phyloP scores from a whole-genome alignment of 2,797 vertebrate species.

The Acrocephalus scirpaceus region DNA sequence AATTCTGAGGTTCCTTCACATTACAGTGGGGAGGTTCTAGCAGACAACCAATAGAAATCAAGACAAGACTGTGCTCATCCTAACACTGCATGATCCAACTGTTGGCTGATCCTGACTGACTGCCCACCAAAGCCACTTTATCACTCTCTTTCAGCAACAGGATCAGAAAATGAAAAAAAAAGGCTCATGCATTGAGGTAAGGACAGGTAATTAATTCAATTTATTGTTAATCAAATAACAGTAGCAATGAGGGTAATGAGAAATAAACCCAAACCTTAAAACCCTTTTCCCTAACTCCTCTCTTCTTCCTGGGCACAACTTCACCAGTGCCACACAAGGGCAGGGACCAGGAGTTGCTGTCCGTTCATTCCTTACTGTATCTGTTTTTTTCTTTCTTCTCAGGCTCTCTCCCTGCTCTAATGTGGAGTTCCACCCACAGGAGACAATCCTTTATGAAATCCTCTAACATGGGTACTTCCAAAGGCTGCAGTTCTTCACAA shows the following conservation, averaged over 20 bases:
- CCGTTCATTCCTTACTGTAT: neutral
- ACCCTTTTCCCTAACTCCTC: fast-evolving
- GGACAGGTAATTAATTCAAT: neutral
- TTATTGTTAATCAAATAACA: neutral
- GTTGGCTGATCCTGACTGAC: neutral
- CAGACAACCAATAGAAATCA: fast-evolving
- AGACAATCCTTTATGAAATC: neutral
- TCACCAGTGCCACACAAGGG: fast-evolving
- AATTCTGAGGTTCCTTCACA: neutral
- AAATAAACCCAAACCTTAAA: neutral
- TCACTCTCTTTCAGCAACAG: neutral
- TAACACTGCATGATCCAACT: fast-evolving
- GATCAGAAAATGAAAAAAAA: neutral
- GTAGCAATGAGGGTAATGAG: neutral
- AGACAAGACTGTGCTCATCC: neutral
- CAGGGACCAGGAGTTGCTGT: neutral
- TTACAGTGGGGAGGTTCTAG: neutral
- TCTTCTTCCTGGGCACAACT: neutral
- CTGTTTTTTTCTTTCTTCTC: neutral
- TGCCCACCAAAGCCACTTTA: neutral
- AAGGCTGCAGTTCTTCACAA: neutral
- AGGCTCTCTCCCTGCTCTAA: neutral
- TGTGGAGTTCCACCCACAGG: fast-evolving
- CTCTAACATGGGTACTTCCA: neutral
- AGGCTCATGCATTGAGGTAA: neutral